Base-by-base conservation (phyloP, 2,888 invertebrate genomes). In the Chrysolina americana region DNA sequence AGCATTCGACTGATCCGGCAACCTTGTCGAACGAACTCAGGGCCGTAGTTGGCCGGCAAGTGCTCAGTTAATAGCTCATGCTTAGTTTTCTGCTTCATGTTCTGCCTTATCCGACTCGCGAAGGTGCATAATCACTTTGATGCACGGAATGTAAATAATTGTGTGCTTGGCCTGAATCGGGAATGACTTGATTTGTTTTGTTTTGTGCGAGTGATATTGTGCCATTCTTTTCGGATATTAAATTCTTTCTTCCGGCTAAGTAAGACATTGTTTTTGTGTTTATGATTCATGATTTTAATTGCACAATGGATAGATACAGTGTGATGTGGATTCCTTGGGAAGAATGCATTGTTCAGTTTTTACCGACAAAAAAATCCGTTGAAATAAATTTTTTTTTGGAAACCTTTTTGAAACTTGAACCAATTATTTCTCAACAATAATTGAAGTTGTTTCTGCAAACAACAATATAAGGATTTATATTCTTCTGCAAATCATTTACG, bases 11-110 rank as follows among this genome's bases (percentile, higher is more conserved):
- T 2, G 19, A 53, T 44, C 82, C 70, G 75, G 72, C 75, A 75
- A 75, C 84, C 84, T 85, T 83, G 84, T 83, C 83, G 80, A 75
- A 80, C 73, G 74, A 79, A 77, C 82, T 83, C 83, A 84, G 81
- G 85, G 84, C 83, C 85, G 80, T 75, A 80, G 72, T 70, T 73
- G 78, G 72, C 69, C 76, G 68, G 68, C 70, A 73, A 75, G 77
- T 44, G 73, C 73, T 76, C 75, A 74, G 47, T 62, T 73, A 68
- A 76, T 73, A 70, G 50, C 53, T 76, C 69, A 44, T 69, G 71
- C 59, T 74, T 65, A 73, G 74, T 74, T 74, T 71, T 66, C 21
- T 53, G 47, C 74, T 76, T 74, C 66, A 72, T 64, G 74, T 71
- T 65, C 71, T 59, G 62, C 76, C 73, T 73, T 74, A 70, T 62